These are phyloP conservation scores for Platichthys flesus DNA, from an alignment of 2,113 vertebrate genomes.

Conservation along the genomic window DNA sequence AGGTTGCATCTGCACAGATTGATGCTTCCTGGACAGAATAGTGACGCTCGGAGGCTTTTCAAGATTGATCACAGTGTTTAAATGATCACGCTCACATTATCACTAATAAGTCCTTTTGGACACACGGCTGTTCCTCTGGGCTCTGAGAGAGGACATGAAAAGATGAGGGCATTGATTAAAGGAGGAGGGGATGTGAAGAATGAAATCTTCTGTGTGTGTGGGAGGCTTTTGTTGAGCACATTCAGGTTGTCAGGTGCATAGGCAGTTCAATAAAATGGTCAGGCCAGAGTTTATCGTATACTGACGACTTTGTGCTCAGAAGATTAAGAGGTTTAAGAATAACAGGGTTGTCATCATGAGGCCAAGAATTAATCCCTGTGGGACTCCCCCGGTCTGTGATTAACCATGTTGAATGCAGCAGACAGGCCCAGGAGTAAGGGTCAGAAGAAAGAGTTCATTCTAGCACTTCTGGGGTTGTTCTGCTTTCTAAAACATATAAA, in stretches of 20 bases:
- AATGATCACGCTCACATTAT: too few species aligned
- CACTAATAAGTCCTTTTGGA: too few species aligned
- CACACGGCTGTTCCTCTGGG: too few species aligned
- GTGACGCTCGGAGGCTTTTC: too few species aligned
- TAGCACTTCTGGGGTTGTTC: not conserved
- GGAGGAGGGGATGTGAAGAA: not conserved
- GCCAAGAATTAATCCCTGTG: constrained; percentile 7
- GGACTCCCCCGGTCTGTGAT: not conserved
- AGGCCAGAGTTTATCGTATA: not conserved
- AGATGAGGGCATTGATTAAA: not conserved
- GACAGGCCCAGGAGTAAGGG: not conserved
- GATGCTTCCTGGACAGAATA: too few species aligned
- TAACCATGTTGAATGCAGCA: not conserved
- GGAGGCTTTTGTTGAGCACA: not conserved
- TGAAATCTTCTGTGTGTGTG: not conserved
- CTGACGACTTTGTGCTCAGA: not conserved
- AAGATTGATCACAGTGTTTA: too few species aligned
- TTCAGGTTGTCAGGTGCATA: too few species aligned
- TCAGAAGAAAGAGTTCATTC: not conserved
- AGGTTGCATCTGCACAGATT: too few species aligned
- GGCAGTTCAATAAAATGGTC: not conserved
- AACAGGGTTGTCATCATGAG: not conserved
- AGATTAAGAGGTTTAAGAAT: not conserved
- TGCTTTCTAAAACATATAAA: not conserved
- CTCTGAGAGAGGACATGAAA: not conserved